Percentiles rank a stretch among this genome's conserved stretches.
These are phyloP conservation scores for Leptopilina boulardi DNA, from an alignment of 1,140 invertebrate species.

Conservation along the genomic window DNA sequence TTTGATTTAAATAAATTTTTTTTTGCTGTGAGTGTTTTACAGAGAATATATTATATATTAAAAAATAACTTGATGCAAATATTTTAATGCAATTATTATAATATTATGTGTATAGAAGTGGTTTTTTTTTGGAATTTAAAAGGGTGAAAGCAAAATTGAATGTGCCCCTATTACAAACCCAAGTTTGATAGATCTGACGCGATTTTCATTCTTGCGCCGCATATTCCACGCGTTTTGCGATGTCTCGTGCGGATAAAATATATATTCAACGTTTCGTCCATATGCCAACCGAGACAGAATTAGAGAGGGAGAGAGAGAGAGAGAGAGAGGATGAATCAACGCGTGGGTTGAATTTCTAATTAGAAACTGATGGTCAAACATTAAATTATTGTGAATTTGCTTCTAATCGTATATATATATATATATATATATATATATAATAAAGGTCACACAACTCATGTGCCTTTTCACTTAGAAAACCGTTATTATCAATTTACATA, in stretches of 20 bases:
- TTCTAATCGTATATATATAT: neutral
- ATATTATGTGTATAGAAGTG: too few species aligned
- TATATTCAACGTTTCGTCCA: conserved; percentile 16
- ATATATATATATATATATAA: neutral
- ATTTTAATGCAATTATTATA: too few species aligned
- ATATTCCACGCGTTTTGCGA: neutral
- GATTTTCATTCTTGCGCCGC: conserved; percentile 9
- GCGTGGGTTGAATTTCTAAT: conserved; percentile 25
- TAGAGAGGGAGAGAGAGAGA: too few species aligned
- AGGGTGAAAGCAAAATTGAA: neutral
- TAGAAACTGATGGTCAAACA: conserved; percentile 10
- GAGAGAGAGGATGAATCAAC: conserved; percentile 7
- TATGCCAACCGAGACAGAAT: neutral
- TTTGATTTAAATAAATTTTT: too few species aligned
- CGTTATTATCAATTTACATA: conserved; percentile 30
- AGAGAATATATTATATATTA: too few species aligned
- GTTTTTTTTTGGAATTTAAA: too few species aligned
- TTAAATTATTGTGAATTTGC: conserved; percentile 13
- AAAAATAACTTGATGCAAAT: too few species aligned
- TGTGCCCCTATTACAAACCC: neutral
- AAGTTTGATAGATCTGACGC: conserved; percentile 21
- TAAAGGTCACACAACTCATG: neutral
- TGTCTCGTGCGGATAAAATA: conserved; percentile 28
- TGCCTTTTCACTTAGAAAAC: conserved; percentile 6
- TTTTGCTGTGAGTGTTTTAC: too few species aligned